Base-by-base conservation (phyloP, 37 sponge, comb jelly and placozoan genomes). In the Ephydatia muelleri region DNA sequence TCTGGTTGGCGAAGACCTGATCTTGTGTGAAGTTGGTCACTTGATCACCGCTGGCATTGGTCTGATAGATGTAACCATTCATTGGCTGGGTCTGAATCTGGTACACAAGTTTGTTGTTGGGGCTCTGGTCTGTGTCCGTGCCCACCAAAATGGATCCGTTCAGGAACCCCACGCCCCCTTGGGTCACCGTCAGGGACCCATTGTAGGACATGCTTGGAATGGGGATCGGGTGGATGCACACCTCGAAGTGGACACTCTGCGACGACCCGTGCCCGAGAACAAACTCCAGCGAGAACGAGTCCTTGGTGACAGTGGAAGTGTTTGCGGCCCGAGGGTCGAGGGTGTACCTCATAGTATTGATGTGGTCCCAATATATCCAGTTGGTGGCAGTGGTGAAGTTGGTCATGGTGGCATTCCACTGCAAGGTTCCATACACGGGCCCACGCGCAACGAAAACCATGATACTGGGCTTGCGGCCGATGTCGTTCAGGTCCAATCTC, bases 221-320 rank as follows among this genome's bases (percentile, higher is more conserved):
- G 0, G 83, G 92, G 5, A 83, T 43, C 16, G 87, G 92, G 25
- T 49, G 39, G 14, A 91, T 91, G 66, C 92, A 91, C 19, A 91
- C 65, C 5, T 37, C 35, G 23, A 87, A 36, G 38, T 64, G 66
- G 70, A 83, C 28, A 12, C 35, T 25, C 5, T 22, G 72, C 2
- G 76, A 28, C 5, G 48, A 14, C 26, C 83, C 72, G 43, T 86
- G 87, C 2, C 92, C 87, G 25, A 86, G 82, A 6, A 5, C 29
- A 37, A 91, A 86, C 22, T 73, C 28, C 48, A 87, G 40, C 0
- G 35, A n/a, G 49, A 91, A 73, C 5, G 19, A 30, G 67, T 91
- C 91, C 14, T 9, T 43, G 43, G 43, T 43, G 43, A 43, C 43
- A 3, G 33, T 26, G 25, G 36, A 28, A 0, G 21, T 47, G 19